Conservation (phyloP, 2,113 vertebrate species). For the Poecilia latipinna region DNA sequence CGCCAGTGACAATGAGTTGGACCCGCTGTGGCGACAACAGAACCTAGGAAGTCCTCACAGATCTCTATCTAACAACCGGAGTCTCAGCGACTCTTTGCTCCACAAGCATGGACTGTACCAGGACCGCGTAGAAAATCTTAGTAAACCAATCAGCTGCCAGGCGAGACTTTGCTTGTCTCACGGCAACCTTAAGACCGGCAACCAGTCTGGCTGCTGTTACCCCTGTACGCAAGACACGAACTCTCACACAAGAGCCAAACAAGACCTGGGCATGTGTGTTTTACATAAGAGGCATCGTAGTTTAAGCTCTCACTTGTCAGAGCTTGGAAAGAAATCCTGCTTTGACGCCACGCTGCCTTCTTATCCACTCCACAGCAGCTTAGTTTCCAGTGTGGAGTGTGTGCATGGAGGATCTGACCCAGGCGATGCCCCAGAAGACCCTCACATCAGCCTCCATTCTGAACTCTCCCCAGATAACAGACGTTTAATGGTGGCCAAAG, state of each 20-base stretch:
- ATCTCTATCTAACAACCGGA: conserved; percentile 76
- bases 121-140: conserved; percentile 60
- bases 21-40: conserved; percentile 83
- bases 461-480: conserved; percentile 84
- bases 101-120: conserved; percentile 73
- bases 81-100: conserved; percentile 89
- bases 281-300: conserved; percentile 80
- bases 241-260: conserved; percentile 57
- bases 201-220: conserved; percentile 3
- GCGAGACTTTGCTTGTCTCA: conserved; percentile 72
- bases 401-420: conserved; percentile 2
- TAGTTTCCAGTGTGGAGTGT: conserved; percentile 2
- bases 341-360: conserved; percentile 7
- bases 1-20: conserved; percentile 77
- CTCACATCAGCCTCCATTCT: conserved; percentile 76
- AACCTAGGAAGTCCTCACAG: conserved; percentile 72
- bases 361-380: conserved; percentile 17
- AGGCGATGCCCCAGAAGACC: conserved; percentile 56
- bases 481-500: conserved; percentile 86
- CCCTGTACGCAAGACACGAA: conserved; percentile 47
- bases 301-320: conserved; percentile 79
- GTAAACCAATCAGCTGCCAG: conserved; percentile 54
- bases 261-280: conserved; percentile 53
- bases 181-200: conserved; percentile 60
- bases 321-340: conserved; percentile 45